Evolutionary conservation across 2,888 invertebrate genomes (phyloP).

Genomic region (Eutolmus rufibarbis): DNA sequence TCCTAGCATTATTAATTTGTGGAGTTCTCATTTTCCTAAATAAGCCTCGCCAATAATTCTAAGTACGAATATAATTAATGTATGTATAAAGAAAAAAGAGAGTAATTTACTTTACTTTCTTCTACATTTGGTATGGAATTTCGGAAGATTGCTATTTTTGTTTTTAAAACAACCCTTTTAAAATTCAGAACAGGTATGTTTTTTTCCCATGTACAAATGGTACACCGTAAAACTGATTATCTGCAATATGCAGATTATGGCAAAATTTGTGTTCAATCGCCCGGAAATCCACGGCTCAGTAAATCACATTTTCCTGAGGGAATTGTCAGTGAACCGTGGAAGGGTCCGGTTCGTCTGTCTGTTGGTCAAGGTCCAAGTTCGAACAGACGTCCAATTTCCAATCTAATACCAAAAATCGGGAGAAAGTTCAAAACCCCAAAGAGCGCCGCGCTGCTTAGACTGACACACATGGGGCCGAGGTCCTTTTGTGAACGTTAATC

Average conservation of each 20-base stretch:
- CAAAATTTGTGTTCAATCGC: not conserved
- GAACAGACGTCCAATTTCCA: not conserved
- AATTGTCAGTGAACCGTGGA: not conserved
- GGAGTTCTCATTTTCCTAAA: too few species aligned
- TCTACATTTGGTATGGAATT: too few species aligned
- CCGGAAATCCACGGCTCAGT: not conserved
- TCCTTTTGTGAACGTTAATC: slow-evolving; percentile 12
- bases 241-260: not conserved
- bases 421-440: not conserved
- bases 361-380: not conserved
- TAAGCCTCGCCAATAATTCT: too few species aligned
- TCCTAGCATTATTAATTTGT: too few species aligned
- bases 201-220: not conserved
- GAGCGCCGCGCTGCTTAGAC: not conserved
- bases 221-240: not conserved
- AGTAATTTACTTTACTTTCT: too few species aligned
- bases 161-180: too few species aligned
- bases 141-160: too few species aligned
- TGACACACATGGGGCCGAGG: not conserved
- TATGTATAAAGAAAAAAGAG: too few species aligned
- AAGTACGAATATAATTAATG: too few species aligned
- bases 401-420: not conserved
- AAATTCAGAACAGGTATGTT: not conserved
- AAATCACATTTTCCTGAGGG: not conserved
- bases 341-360: not conserved